Base-by-base conservation (phyloP, 1,140 invertebrate species). In the Drosophila pallidifrons region DNA sequence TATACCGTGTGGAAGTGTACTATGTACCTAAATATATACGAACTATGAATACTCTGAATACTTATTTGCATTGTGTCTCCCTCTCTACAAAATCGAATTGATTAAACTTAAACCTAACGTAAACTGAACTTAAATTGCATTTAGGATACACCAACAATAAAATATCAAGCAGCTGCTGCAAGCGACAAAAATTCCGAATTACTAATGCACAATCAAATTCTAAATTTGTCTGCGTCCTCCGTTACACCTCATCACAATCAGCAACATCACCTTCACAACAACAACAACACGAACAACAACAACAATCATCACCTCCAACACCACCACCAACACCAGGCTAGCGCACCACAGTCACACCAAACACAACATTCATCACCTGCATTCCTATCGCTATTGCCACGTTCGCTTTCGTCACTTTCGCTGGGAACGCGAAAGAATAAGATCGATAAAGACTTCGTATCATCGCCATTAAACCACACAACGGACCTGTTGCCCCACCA, bases 351-450 rank as follows among this genome's bases (percentile, higher is more conserved):
- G 75, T 78, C 85, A 75, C 77, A 85, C 72, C 75, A 82, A 83
- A 59, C 77, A 86, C 61, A 70, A 68, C 79, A 83, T 63, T 79
- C 83, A 51, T 92, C 87, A 75, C 92, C 91, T 58, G 92, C 91
- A 75, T 92, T 93, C 74, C 93, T 95, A 5, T 94, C 93, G 79
- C 93, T 93, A 3, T 86, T 95, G 60, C 94, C 94, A 60, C 92
- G 94, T 72, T 94, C 94, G 65, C 92, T 95, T 58, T 93, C 94
- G 92, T 94, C 94, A 79, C 54, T 93, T 20, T 92, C 91, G 76
- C 70, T 93, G 77, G 92, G 92, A 28, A 90, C 81, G 45, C 83
- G 90, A 65, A 92, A 92, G 63, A 91, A 92, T 70, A 92, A 92
- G 61, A 91, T 81, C 28, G 92, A 92, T 4, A 92, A 92, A 79